Evolutionary conservation across 1,140 invertebrate species (phyloP), one percentile per base, ranked within the genome.

Genomic region (Asbolus verrucosus): DNA sequence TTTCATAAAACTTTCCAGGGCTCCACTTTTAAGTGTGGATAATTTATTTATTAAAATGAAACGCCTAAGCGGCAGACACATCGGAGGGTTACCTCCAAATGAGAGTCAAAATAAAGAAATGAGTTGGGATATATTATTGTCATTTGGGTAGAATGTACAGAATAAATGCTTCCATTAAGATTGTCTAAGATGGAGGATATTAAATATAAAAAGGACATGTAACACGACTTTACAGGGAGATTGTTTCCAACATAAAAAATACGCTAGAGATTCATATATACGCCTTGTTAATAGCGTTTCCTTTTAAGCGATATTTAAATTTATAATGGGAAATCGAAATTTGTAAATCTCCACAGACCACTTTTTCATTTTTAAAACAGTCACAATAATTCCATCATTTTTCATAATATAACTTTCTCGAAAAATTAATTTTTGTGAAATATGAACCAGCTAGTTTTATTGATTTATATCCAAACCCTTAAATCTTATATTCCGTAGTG

Each of bases 401-500:
- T 36, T 36, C 33, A 36, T 36, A 36, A 36, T 36, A 11, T n/a
- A 11, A 11, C 11, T 4, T 14, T 43, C 9, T 4, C 3, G 39
- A 43, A 43, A 43, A 43, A 43, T 15, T 43, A 15, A 43, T 15
- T 43, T 38, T 43, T 43, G 39, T 16, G 39, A 43, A 43, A 43
- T 16, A 14, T 43, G 15, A 43, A 43, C 39, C 6, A 16, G 39
- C 39, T 18, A 43, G 13, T 43, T 43, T 18, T 9, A 16, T 43
- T 43, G 39, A 43, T 43, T 43, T 43, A 43, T 43, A 14, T 43
- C 11, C 13, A 16, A 43, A 43, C 4, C 4, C 2, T 5, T 5
- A 14, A 43, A 43, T 43, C 15, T 18, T 2, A 16, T 11, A 8
- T 13, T 38, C n/a, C n/a, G n/a, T n/a, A n/a, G 3, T 2, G 6